A percentile compares a stretch with the other conserved stretches of the same genome.
phyloP scores from a whole-genome alignment of 2,888 invertebrate genomes.

The Sycophila texana region DNA sequence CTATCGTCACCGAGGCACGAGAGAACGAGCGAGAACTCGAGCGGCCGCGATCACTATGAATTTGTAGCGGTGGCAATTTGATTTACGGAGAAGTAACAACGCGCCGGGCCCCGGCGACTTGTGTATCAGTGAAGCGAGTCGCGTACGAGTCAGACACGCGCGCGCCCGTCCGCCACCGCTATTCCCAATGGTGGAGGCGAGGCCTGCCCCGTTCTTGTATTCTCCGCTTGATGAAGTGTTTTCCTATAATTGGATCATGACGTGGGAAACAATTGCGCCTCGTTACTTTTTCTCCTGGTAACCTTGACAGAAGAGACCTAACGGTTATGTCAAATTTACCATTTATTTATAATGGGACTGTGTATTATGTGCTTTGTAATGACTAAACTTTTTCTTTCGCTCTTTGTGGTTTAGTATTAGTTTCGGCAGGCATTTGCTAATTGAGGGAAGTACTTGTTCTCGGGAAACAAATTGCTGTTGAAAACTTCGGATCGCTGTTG shows the following conservation, averaged over 20 bases:
- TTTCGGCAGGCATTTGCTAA: too few species aligned
- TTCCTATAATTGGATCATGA: constrained; percentile 50
- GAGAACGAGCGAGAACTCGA: not conserved
- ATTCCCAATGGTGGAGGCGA: constrained; percentile 38
- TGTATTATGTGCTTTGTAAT: too few species aligned
- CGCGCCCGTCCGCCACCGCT: not conserved
- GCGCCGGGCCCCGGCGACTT: not conserved
- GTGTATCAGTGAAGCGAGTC: constrained; percentile 49
- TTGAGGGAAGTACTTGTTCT: too few species aligned
- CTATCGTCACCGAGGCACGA: constrained; percentile 16
- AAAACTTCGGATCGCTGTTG: too few species aligned
- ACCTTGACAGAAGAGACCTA: constrained; percentile 6
- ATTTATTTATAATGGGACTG: too few species aligned
- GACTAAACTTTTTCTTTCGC: too few species aligned
- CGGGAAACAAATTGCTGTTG: too few species aligned
- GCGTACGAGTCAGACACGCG: constrained; percentile 43
- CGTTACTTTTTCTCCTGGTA: constrained; percentile 18
- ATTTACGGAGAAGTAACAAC: constrained; percentile 39
- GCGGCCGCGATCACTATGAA: constrained; percentile 19
- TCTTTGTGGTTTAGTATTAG: too few species aligned
- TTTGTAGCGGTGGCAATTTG: constrained; percentile 45
- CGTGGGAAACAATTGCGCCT: constrained; percentile 40
- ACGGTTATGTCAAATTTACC: too few species aligned
- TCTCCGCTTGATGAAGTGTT: constrained; percentile 44
- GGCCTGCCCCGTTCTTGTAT: not conserved